Conservation (phyloP, 1,140 invertebrate species). For the roundworm (Caenorhabditis elegans) region DNA sequence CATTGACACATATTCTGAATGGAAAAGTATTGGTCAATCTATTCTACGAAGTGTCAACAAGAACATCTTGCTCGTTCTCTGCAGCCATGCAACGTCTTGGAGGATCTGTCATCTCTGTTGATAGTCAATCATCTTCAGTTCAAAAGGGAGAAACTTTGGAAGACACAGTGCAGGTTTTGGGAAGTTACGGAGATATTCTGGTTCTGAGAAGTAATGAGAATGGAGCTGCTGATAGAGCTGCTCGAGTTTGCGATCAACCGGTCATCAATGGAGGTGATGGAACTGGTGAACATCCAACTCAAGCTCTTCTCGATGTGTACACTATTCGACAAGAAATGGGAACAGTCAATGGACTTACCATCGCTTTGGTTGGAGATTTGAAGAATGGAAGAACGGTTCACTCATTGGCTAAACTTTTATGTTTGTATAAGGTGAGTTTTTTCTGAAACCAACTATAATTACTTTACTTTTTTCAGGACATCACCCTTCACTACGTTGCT, state of each 20-base stretch:
- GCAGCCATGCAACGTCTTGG: conserved; percentile 93
- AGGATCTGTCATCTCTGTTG: conserved; percentile 84
- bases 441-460: too few relatives aligned
- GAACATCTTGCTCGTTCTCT: conserved; percentile 91
- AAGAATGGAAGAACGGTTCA: conserved; percentile 97
- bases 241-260: conserved; percentile 66
- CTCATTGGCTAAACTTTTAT: conserved; percentile 83
- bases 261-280: conserved; percentile 97
- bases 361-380: conserved; percentile 83
- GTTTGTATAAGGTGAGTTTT: conserved; percentile 53
- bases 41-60: conserved; percentile 94
- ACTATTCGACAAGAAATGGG: conserved; percentile 98
- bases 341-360: conserved; percentile 90
- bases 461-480: conserved; percentile 38
- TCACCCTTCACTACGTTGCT: conserved; percentile 88
- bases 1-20: conserved; percentile 27
- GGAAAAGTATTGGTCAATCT: conserved; percentile 84
- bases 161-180: conserved; percentile 72
- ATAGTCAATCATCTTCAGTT: conserved; percentile 84
- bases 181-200: conserved; percentile 81
- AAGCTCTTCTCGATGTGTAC: conserved; percentile 90
- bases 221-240: conserved; percentile 75
- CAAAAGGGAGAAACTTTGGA: conserved; percentile 95
- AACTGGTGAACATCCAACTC: conserved; percentile 95
- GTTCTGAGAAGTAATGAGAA: conserved; percentile 89